Conservation (phyloP, 2,888 invertebrate species). For the Acrobasis consociella region DNA sequence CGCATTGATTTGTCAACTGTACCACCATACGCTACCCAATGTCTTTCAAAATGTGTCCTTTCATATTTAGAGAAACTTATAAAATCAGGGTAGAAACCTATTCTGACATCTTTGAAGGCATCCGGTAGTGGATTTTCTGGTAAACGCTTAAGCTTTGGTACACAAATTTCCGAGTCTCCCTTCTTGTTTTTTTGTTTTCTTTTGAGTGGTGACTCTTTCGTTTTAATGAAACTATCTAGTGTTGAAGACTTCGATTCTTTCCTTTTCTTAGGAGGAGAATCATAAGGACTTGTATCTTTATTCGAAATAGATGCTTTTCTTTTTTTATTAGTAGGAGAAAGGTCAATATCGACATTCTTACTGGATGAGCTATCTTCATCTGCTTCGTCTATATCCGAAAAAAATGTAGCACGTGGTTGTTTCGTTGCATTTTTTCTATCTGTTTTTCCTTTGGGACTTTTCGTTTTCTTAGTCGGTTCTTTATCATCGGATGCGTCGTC, state of each 20-base stretch:
- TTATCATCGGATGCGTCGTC: constrained; percentile 48
- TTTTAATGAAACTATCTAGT: constrained; percentile 2
- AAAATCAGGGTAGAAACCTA: constrained; percentile 76
- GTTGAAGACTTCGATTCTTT: constrained; percentile 2
- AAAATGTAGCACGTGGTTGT: not conserved
- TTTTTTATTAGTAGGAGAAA: not conserved
- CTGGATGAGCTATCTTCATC: no score
- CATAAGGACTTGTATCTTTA: not conserved
- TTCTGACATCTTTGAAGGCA: constrained; percentile 54
- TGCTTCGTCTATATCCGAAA: no score
- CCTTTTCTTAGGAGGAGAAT: constrained; percentile 1
- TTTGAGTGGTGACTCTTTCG: constrained; percentile 5
- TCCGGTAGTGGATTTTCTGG: constrained; percentile 68
- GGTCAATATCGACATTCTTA: no score
- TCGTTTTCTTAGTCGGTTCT: constrained; percentile 55
- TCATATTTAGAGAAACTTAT: constrained; percentile 67
- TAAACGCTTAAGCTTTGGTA: constrained; percentile 35
- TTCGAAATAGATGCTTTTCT: not conserved
- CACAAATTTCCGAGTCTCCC: constrained; percentile 28
- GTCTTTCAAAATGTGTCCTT: constrained; percentile 72
- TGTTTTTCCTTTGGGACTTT: constrained; percentile 47
- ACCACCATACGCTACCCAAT: constrained; percentile 86
- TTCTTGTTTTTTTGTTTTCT: constrained; percentile 26
- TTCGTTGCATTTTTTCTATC: constrained; percentile 31
- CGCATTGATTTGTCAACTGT: constrained; percentile 64